Base-by-base conservation (phyloP, 2,113 vertebrate genomes). In the Lasiurus borealis region DNA sequence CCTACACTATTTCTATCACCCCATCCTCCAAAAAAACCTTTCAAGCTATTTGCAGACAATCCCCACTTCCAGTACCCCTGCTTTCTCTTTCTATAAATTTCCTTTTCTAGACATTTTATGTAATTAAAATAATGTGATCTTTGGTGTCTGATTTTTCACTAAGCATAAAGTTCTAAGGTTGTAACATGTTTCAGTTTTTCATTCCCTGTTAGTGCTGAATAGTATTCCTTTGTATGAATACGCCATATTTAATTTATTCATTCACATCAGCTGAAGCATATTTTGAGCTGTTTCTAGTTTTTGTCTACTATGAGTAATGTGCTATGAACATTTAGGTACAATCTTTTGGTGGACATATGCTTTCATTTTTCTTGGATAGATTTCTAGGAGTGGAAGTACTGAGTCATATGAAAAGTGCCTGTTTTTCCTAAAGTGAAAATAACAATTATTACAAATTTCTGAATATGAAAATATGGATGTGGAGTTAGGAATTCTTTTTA, bases 391-490 rank as follows among this genome's bases (percentile, higher is more conserved):
- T 40, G 8, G 34, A 84, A 93, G 85, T 69, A 88, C 0, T 76
- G n/a, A 44, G 16, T 54, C 16, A 84, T 12, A 85, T n/a, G 29
- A 25, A 85, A 85, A 88, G 16, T 54, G 52, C 3, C 80, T 88
- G 18, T 86, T 92, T 83, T 86, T 77, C 29, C 71, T 95, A 46
- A 90, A 92, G 54, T 87, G 14, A 21, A 81, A 31, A 0, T 64
- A 57, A 31, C 81, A 73, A 9, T 86, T 46, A 92, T 8, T 64
- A 6, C 25, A 72, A 59, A 62, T 69, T 72, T 92, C 34, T 88
- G 1, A 83, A 88, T 84, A 72, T 5, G 31, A 90, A 91, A 84
- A 80, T n/a, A 90, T 13, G 68, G 36, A 85, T 83, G 13, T n/a
- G 1, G 34, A 83, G 40, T 91, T 19, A 52, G 12, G 27, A 31